A percentile compares a stretch with the other conserved stretches of the same genome.
Evolutionary conservation across 2,888 invertebrate species (phyloP).

Genomic region (Noctua fimbriata): DNA sequence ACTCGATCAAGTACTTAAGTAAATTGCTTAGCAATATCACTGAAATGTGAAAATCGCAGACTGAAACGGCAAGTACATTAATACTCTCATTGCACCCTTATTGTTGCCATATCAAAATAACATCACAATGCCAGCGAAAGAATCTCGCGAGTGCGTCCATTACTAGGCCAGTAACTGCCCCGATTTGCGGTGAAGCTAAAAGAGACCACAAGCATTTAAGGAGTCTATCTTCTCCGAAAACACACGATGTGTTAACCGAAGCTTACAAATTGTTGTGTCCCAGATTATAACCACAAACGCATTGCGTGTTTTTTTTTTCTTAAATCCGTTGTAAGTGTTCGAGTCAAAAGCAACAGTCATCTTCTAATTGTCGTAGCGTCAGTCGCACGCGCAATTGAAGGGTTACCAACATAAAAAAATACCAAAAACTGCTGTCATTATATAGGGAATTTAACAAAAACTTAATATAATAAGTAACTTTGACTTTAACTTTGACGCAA

Average conservation of each 20-base stretch:
- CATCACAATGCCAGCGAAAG: neutral
- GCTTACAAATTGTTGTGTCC: slow-evolving; percentile 27
- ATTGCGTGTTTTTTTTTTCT: slow-evolving; percentile 43
- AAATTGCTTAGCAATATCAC: too few species aligned
- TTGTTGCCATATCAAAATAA: slow-evolving; percentile 1
- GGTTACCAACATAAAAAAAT: slow-evolving; percentile 31
- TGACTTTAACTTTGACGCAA: too few species aligned
- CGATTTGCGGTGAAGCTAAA: slow-evolving; percentile 37
- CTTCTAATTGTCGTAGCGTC: slow-evolving; percentile 32
- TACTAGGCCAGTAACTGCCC: slow-evolving; percentile 23
- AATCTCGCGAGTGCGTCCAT: slow-evolving; percentile 20
- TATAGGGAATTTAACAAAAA: neutral
- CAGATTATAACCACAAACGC: slow-evolving; percentile 45
- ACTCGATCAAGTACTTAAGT: too few species aligned
- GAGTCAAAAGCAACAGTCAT: slow-evolving; percentile 54
- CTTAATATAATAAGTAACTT: too few species aligned
- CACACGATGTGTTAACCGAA: slow-evolving; percentile 37
- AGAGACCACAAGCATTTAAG: slow-evolving; percentile 36
- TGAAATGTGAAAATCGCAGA: neutral
- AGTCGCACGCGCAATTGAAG: slow-evolving; percentile 12
- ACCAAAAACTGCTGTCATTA: neutral
- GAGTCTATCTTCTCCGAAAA: neutral
- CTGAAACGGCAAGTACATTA: neutral
- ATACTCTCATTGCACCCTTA: neutral
- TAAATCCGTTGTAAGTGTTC: slow-evolving; percentile 35